A percentile compares a stretch with the other conserved stretches of the same genome.
phyloP scores from a whole-genome alignment of 2,888 invertebrate species.

The Pristionchus japonicus region DNA sequence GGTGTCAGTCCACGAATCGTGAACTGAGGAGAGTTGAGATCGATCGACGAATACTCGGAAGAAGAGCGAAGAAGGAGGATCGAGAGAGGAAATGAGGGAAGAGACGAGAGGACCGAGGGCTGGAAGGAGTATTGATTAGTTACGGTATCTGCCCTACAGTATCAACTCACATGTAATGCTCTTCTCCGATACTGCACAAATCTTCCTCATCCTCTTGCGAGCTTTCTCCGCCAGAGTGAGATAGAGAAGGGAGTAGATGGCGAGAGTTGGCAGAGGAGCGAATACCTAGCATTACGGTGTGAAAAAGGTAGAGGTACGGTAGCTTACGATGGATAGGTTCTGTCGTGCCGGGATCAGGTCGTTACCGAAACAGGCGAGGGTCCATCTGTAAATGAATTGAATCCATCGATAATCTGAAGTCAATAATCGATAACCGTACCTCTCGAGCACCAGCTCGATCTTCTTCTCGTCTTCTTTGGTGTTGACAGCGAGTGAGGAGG shows the following conservation, averaged over 20 bases:
- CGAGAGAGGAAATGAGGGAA: constrained; percentile 20
- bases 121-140: background rate
- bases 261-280: constrained; percentile 33
- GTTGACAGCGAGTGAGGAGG: background rate
- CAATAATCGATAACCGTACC: background rate
- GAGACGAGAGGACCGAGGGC: constrained; percentile 23
- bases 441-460: constrained; percentile 16
- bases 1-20: background rate
- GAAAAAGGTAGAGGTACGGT: background rate
- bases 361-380: constrained; percentile 28
- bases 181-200: background rate
- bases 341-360: constrained; percentile 26
- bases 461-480: constrained; percentile 37
- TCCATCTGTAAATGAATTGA: constrained; percentile 23
- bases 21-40: background rate
- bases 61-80: constrained; percentile 33
- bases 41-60: constrained; percentile 36
- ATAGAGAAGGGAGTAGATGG: constrained; percentile 37
- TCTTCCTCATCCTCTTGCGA: constrained; percentile 30
- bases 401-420: no score
- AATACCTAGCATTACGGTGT: background rate
- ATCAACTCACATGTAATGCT: background rate
- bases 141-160: background rate
- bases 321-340: constrained; percentile 30
- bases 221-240: constrained; percentile 31